phyloP scores from a whole-genome alignment of 2,797 vertebrate species.

The Tympanoctomys barrerae region DNA sequence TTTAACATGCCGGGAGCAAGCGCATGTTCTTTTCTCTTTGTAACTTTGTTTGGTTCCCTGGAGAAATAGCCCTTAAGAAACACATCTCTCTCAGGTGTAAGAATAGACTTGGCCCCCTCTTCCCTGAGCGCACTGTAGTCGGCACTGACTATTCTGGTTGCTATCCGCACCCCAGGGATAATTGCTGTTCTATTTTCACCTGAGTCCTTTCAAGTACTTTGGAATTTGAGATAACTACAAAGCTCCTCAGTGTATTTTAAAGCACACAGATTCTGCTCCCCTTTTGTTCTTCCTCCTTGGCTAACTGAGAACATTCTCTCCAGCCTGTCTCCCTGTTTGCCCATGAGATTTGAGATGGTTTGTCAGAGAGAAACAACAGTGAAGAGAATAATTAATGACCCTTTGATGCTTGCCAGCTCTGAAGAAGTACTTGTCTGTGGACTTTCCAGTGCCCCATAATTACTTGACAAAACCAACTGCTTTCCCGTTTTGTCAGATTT shows the following conservation, averaged over 20 bases:
- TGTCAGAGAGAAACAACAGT: constrained; percentile 78
- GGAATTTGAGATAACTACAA: constrained; percentile 84
- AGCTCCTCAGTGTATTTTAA: constrained; percentile 76
- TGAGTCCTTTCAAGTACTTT: constrained; percentile 80
- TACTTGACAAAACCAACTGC: constrained; percentile 67
- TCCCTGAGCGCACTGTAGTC: constrained; percentile 18
- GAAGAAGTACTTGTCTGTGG: constrained; percentile 83
- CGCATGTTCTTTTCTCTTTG: constrained; percentile 19
- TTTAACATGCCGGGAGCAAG: neutral
- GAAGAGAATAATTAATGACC: constrained; percentile 86
- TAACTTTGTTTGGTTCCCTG: constrained; percentile 56
- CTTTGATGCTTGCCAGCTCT: constrained; percentile 80
- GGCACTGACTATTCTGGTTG: constrained; percentile 24
- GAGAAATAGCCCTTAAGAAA: constrained; percentile 62
- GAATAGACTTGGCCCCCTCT: constrained; percentile 50
- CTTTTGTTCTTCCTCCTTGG: constrained; percentile 81
- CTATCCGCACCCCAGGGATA: constrained; percentile 40
- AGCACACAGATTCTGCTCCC: constrained; percentile 74
- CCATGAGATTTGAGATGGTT: constrained; percentile 77
- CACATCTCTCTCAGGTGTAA: constrained; percentile 31
- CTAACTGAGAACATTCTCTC: constrained; percentile 75
- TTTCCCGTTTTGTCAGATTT: constrained; percentile 78
- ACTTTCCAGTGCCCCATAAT: constrained; percentile 84
- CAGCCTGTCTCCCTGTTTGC: constrained; percentile 74
- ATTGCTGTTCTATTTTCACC: constrained; percentile 76